phyloP scores from a whole-genome alignment of 2,113 vertebrate genomes.

The Microcebus ravelobensis region DNA sequence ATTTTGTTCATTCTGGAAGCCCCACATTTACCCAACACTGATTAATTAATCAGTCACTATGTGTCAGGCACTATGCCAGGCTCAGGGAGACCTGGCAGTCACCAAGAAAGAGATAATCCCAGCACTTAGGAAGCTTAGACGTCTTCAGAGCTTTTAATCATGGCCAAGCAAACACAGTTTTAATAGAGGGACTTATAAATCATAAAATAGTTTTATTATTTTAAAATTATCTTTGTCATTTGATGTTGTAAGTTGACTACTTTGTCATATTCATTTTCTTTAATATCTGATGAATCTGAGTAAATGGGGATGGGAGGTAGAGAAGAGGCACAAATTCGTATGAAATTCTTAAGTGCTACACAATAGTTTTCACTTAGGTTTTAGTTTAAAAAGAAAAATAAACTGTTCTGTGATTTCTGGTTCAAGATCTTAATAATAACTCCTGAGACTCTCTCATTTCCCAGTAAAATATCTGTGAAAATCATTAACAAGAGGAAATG shows the following conservation, averaged over 20 bases:
- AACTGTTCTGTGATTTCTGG: not conserved
- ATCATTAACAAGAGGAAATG: not conserved
- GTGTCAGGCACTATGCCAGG: not conserved
- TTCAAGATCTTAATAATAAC: not conserved
- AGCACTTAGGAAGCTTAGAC: not conserved
- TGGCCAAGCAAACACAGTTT: constrained; percentile 48
- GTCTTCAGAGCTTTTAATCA: not conserved
- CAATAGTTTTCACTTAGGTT: not conserved
- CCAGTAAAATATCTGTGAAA: not conserved
- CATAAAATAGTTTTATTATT: constrained; percentile 49
- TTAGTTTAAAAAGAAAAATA: not conserved
- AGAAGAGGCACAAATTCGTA: not conserved
- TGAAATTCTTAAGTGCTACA: not conserved
- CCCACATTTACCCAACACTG: not conserved
- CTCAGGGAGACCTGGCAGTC: not conserved
- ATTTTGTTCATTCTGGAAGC: constrained; percentile 31
- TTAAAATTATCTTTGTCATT: constrained; percentile 60
- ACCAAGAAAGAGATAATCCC: constrained; percentile 27
- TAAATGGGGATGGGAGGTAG: not conserved
- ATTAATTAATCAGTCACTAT: not conserved
- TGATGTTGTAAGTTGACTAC: not conserved
- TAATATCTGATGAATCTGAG: not conserved
- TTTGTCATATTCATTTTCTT: constrained; percentile 14
- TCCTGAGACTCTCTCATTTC: not conserved
- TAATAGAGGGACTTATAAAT: constrained; percentile 36